Evolutionary conservation across 1,140 invertebrate species (phyloP).

Genomic region (Drosophila nikananu): DNA sequence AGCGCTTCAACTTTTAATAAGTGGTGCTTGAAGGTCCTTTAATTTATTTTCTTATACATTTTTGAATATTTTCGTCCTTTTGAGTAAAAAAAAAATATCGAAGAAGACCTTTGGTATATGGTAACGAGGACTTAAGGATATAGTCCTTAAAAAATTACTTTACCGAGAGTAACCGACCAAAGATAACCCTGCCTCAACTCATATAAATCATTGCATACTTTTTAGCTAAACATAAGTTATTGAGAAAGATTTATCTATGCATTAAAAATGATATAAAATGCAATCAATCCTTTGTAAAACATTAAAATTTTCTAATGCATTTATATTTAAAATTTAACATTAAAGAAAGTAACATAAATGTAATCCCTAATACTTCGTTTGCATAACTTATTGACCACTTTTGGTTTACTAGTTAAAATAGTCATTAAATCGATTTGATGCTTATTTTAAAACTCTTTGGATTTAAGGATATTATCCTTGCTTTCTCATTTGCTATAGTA

Average conservation of each 20-base stretch:
- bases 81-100: rapidly evolving
- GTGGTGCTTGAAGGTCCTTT: background rate
- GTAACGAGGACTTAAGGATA: background rate
- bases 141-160: too few species aligned
- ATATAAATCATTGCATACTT: background rate
- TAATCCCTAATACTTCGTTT: too few species aligned
- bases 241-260: background rate
- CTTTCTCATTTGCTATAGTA: background rate
- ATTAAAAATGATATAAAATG: background rate
- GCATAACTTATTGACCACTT: too few species aligned
- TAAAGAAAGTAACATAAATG: too few species aligned
- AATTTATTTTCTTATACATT: background rate
- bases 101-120: background rate
- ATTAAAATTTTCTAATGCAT: too few species aligned
- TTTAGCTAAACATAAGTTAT: background rate
- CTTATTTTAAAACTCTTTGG: too few species aligned
- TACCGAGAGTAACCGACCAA: background rate
- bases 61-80: background rate
- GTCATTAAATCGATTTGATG: background rate
- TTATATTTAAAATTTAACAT: too few species aligned
- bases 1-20: background rate
- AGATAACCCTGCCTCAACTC: background rate
- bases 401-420: background rate
- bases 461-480: background rate
- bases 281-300: too few species aligned